These are phyloP conservation scores for Artemia sp. DNA, from an alignment of 2,888 invertebrate genomes.

Conservation along the genomic window DNA sequence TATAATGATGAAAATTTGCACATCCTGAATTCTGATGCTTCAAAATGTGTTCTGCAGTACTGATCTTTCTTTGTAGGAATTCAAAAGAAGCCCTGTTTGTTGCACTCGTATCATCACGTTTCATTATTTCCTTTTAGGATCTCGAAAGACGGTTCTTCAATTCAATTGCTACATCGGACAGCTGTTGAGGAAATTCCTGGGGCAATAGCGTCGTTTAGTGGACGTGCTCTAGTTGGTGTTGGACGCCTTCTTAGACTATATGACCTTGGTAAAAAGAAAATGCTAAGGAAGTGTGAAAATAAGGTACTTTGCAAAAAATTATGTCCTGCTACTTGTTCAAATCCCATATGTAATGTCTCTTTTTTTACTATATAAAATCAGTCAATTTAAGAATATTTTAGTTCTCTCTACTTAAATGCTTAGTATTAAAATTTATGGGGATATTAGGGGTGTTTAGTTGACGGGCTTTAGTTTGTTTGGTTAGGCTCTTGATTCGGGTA, in stretches of 20 bases:
- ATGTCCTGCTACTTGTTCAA: background rate
- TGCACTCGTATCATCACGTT: background rate
- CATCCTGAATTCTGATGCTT: background rate
- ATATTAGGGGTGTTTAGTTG: no score
- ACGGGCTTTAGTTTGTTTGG: no score
- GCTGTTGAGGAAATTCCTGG: slow-evolving; percentile 77
- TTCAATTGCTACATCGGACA: slow-evolving; percentile 87
- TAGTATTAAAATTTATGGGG: no score
- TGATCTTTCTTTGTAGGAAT: slow-evolving; percentile 27
- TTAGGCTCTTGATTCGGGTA: no score
- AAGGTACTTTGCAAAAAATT: slow-evolving; percentile 38
- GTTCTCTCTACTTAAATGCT: background rate
- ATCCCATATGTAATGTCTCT: no score
- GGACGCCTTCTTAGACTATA: slow-evolving; percentile 81
- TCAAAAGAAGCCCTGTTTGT: slow-evolving; percentile 25
- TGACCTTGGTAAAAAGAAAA: slow-evolving; percentile 88
- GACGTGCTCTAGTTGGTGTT: slow-evolving; percentile 74
- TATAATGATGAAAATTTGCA: slow-evolving; percentile 2
- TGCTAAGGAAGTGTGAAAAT: slow-evolving; percentile 94
- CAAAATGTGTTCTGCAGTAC: slow-evolving; percentile 33
- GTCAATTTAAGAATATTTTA: background rate
- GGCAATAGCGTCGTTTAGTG: slow-evolving; percentile 77
- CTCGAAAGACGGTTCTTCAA: slow-evolving; percentile 55
- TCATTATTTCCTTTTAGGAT: slow-evolving; percentile 33
- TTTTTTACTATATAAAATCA: slow-evolving; percentile 16